phyloP scores from a whole-genome alignment of 2,113 vertebrate species.

The Guaruba guarouba region DNA sequence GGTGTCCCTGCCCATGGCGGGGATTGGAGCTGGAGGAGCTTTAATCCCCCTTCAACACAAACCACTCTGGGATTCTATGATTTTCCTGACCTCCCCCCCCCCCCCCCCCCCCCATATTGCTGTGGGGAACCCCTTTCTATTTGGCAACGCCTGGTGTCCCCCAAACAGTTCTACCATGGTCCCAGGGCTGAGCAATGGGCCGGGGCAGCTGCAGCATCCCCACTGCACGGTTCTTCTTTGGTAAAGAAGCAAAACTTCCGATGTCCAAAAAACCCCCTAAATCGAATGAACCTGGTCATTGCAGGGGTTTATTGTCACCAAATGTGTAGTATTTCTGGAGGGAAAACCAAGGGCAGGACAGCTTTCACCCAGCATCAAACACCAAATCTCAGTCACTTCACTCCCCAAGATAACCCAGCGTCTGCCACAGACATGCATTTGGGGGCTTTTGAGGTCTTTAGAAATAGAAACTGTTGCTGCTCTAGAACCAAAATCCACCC shows the following conservation, averaged over 20 bases:
- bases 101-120: accelerated
- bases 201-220: neutral
- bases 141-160: neutral
- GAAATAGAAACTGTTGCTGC: neutral
- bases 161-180: neutral
- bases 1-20: neutral
- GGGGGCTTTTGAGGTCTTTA: neutral
- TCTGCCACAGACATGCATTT: accelerated
- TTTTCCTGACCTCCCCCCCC: too few species aligned
- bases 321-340: neutral
- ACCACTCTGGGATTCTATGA: too few species aligned
- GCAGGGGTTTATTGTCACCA: neutral
- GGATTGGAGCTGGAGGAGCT: too few species aligned
- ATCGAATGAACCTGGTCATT: neutral
- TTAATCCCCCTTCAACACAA: too few species aligned
- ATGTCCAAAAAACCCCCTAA: accelerated
- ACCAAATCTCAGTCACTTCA: accelerated
- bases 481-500: neutral
- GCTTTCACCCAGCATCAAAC: neutral
- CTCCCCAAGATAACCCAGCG: accelerated
- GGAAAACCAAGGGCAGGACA: neutral
- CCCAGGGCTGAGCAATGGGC: neutral
- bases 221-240: accelerated
- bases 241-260: neutral
- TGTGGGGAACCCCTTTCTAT: neutral